These are phyloP conservation scores for Tinea pellionella DNA, from an alignment of 2,888 invertebrate genomes.

Conservation along the genomic window DNA sequence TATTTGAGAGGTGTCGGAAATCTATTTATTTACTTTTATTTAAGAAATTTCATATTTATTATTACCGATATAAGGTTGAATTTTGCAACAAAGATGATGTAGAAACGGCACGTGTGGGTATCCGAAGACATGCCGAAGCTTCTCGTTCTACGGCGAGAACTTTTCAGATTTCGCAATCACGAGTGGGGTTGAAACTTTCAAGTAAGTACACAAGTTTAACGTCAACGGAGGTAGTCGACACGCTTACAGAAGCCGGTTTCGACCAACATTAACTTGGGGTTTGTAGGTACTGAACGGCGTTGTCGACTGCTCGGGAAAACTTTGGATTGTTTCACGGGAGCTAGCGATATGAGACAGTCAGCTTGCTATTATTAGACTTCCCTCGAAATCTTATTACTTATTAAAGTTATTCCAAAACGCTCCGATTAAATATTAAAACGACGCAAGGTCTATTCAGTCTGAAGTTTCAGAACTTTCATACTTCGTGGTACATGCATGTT, in stretches of 20 bases:
- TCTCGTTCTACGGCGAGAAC: constrained; percentile 27
- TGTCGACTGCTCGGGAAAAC: constrained; percentile 28
- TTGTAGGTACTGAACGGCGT: constrained; percentile 29
- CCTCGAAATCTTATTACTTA: constrained; percentile 4
- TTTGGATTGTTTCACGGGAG: constrained; percentile 9
- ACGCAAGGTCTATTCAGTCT: not conserved
- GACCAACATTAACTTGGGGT: constrained; percentile 38
- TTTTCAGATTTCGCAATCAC: constrained; percentile 57
- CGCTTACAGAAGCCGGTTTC: constrained; percentile 2
- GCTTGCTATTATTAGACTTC: constrained; percentile 12
- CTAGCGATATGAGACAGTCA: constrained; percentile 13
- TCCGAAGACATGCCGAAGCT: constrained; percentile 24
- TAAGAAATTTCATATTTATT: not conserved
- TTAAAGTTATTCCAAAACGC: constrained; percentile 6
- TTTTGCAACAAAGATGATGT: not conserved
- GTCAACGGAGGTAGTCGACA: constrained; percentile 29
- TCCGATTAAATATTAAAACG: constrained; percentile 5
- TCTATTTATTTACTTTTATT: not conserved
- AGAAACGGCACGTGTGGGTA: constrained; percentile 29
- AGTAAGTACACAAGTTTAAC: constrained; percentile 47
- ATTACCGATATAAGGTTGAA: not conserved
- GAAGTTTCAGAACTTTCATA: not conserved
- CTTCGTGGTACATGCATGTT: not conserved
- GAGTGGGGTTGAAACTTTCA: constrained; percentile 39
- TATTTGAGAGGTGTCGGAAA: not conserved